A percentile compares a stretch with the other conserved stretches of the same genome.
Evolutionary conservation across 2,113 vertebrate species (phyloP).

Genomic region (Eretmodus cyanostictus): DNA sequence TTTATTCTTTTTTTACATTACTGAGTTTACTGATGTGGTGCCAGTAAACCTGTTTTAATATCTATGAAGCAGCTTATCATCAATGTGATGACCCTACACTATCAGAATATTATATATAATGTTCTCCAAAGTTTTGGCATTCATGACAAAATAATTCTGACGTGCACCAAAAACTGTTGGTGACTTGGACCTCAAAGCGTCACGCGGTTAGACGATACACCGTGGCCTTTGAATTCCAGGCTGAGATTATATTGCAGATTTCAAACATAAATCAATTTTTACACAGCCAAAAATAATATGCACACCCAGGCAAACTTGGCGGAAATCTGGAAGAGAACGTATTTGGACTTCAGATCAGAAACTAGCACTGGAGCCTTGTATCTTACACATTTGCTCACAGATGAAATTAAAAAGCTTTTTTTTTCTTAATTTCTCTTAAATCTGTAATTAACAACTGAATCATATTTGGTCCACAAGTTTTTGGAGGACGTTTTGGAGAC

Average conservation of each 20-base stretch:
- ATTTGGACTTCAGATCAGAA: background rate
- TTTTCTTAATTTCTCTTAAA: background rate
- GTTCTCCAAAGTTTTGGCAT: background rate
- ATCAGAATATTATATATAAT: background rate
- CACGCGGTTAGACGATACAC: background rate
- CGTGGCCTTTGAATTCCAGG: background rate
- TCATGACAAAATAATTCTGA: background rate
- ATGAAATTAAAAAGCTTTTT: background rate
- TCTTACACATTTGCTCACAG: rapidly evolving
- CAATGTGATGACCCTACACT: background rate
- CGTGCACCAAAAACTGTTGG: background rate
- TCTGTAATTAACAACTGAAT: background rate
- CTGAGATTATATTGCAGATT: background rate
- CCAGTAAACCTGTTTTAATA: background rate
- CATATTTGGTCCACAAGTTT: background rate
- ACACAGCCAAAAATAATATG: background rate
- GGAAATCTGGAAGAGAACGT: rapidly evolving
- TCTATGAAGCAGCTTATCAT: background rate
- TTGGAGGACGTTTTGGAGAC: background rate
- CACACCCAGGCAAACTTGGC: background rate
- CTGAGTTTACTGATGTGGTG: background rate
- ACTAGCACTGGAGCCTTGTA: background rate
- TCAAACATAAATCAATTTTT: background rate
- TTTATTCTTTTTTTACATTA: background rate
- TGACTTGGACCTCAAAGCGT: background rate